Percentiles rank a stretch among this genome's conserved stretches.
Conservation (phyloP, 2,888 invertebrate genomes). For the Microplitis deprimator region DNA sequence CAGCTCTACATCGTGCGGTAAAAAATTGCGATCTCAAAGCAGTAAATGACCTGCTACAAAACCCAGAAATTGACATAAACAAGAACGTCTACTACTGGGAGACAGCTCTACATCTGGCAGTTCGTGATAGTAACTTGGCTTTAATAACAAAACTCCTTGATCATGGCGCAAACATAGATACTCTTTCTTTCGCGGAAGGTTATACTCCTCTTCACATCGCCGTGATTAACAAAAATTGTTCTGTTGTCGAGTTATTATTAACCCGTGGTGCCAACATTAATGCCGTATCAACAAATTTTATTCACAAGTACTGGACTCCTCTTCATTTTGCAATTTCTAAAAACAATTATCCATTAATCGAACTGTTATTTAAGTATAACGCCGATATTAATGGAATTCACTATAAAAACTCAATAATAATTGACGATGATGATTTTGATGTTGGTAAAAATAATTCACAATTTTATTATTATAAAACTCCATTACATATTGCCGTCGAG, state of each 20-base stretch:
- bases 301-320: neutral
- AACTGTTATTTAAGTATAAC: neutral
- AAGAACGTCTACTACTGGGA: neutral
- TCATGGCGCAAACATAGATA: neutral
- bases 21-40: neutral
- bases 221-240: neutral
- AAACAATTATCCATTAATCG: neutral
- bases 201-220: neutral
- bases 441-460: too few relatives aligned
- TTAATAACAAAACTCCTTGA: neutral
- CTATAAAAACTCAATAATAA: too few relatives aligned
- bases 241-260: neutral
- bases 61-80: neutral
- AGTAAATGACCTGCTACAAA: neutral
- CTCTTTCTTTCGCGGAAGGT: neutral
- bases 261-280: neutral
- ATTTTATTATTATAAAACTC: neutral
- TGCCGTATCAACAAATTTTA: neutral
- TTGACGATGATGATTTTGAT: too few relatives aligned
- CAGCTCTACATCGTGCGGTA: neutral
- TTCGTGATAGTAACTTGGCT: neutral
- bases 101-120: neutral
- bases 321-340: neutral
- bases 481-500: neutral
- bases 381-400: neutral